Base-by-base conservation (phyloP, 37 sponge, comb jelly and placozoan species). In the Sycon ciliatum region DNA sequence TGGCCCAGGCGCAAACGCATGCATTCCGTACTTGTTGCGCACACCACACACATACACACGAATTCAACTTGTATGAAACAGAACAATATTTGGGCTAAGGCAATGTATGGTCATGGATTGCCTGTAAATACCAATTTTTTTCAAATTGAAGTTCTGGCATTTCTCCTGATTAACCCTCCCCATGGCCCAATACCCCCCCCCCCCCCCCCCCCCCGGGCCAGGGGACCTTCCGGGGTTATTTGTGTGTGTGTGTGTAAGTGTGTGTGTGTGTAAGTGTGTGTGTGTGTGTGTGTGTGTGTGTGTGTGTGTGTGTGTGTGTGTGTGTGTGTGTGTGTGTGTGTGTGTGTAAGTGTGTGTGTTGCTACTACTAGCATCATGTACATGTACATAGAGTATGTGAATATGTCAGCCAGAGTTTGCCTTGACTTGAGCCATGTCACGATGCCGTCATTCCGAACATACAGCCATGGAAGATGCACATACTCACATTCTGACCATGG, bases 381-480 rank as follows among this genome's bases (percentile, higher is more conserved):
- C 52, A 46, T 46, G 52, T 46, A 18, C 16, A 18, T 18, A 18
- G 52, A 18, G 52, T 46, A 46, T 46, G 52, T 16, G 16, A 46
- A 16, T 46, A 46, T 46, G 9, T 46, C n/a, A n/a, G n/a, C n/a
- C n/a, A n/a, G n/a, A n/a, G n/a, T n/a, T n/a, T n/a, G n/a, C n/a
- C n/a, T n/a, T n/a, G n/a, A n/a, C n/a, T n/a, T n/a, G n/a, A n/a
- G n/a, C n/a, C n/a, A n/a, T n/a, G n/a, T n/a, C n/a, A n/a, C n/a
- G n/a, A n/a, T n/a, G n/a, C n/a, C n/a, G n/a, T n/a, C n/a, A n/a
- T n/a, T n/a, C n/a, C n/a, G n/a, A n/a, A n/a, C n/a, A n/a, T n/a
- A 9, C 40, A 87, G 91, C 78, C 31, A 90, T 90, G 91, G 91
- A 90, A 65, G 91, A 90, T 57, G 83, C 83, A 20, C 87, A 82